Base-by-base conservation (phyloP, 2,797 vertebrate species). In the Petrocephalus sullivani region DNA sequence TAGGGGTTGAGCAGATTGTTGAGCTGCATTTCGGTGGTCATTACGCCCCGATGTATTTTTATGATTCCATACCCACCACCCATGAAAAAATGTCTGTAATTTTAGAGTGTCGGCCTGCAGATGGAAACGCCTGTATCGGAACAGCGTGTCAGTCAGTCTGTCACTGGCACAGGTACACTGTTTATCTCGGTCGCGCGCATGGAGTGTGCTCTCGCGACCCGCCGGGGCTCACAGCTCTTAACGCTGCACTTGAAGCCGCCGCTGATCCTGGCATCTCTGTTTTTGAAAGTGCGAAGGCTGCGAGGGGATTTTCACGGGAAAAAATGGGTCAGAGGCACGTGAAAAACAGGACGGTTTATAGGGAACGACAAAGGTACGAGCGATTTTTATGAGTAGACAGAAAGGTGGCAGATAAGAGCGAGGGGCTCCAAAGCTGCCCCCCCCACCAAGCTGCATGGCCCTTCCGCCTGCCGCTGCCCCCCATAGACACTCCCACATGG, bases 291-390 rank as follows among this genome's bases (percentile, higher is more conserved):
- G 56, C 4, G 75, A 89, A 78, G 53, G 46, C 49, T 21, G 46
- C 8, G 4, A 21, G 85, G 81, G 84, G 53, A 87, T 37, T 41
- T 46, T n/a, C 57, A 56, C 28, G 16, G 58, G 86, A 89, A 56
- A 83, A 87, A 82, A 37, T 87, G 88, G 85, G 85, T 87, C 88
- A 89, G 53, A 82, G 81, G 53, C 53, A 12, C n/a, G 21, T 33
- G 9, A 41, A 82, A 64, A 89, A 33, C 83, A 71, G 75, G 75
- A 41, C 4, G 3, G 67, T 67, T 89, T 84, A 83, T 54, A 83
- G 87, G 82, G 84, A 23, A 37, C 28, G 51, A 53, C 57, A 23
- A 28, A 21, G 10, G 16, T 49, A 46, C 60, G 12, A n/a, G 28
- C 46, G 46, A 54, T 60, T 56, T 56, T 33, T 12, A 9, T 58